Evolutionary conservation across 2,797 vertebrate genomes (phyloP).

Genomic region (Chaetophractus vellerosus): DNA sequence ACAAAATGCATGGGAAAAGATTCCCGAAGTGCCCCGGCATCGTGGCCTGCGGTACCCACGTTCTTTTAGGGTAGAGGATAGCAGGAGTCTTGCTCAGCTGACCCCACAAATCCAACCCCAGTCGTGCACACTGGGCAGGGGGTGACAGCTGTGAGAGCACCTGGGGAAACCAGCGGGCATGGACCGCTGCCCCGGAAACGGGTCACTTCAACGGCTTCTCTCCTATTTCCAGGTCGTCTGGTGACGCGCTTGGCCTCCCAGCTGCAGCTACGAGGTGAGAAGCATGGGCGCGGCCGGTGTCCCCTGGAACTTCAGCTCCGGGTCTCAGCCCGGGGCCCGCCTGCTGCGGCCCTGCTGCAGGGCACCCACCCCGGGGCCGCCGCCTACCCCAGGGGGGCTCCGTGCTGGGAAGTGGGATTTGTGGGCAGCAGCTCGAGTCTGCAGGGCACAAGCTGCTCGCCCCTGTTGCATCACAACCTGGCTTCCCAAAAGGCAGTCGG

Average conservation of each 20-base stretch:
- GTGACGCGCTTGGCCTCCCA: not conserved
- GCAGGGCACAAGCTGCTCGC: not conserved
- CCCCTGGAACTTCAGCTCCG: not conserved
- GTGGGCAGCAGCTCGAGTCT: not conserved
- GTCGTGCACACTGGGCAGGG: not conserved
- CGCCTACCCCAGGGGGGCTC: not conserved
- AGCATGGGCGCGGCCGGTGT: too few relatives aligned
- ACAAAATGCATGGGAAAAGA: not conserved
- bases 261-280: not conserved
- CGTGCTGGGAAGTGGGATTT: not conserved
- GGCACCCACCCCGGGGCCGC: not conserved
- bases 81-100: not conserved
- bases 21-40: not conserved
- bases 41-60: too few relatives aligned
- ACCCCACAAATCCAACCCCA: not conserved
- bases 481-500: not conserved
- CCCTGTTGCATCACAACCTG: rapidly evolving
- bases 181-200: not conserved
- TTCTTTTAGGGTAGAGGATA: not conserved
- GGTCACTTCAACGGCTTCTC: not conserved
- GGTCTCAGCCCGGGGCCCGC: not conserved
- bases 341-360: not conserved
- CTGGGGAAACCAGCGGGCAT: rapidly evolving
- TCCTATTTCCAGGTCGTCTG: not conserved
- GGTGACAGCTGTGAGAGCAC: not conserved